Evolutionary conservation across 2,797 vertebrate genomes (phyloP).

Genomic region (Lagodon rhomboides): DNA sequence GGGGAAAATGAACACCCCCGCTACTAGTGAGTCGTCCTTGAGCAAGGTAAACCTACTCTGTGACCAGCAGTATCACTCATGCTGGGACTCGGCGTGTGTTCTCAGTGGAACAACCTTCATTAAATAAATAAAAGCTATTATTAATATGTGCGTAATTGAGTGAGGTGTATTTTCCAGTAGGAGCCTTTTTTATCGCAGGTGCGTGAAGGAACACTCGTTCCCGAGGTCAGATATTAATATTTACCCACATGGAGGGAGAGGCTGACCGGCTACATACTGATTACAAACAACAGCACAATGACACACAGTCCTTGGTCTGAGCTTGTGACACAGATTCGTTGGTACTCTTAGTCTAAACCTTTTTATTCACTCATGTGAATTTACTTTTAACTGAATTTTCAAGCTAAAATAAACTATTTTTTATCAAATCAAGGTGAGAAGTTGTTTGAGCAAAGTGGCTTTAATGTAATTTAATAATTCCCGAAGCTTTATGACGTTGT

Average conservation of each 20-base stretch:
- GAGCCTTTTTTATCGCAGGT: conserved; percentile 32
- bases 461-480: not conserved
- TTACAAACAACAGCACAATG: conserved; percentile 40
- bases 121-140: conserved; percentile 49
- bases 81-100: not conserved
- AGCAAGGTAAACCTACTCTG: conserved; percentile 16
- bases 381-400: conserved; percentile 2
- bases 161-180: conserved; percentile 31
- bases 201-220: conserved; percentile 19
- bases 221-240: conserved; percentile 57
- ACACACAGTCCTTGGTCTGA: conserved; percentile 42
- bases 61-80: conserved; percentile 8
- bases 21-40: conserved; percentile 31
- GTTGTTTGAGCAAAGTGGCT: not conserved
- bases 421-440: not conserved
- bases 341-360: not conserved
- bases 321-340: not conserved
- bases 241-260: conserved; percentile 20
- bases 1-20: not conserved
- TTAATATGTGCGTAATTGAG: conserved; percentile 26
- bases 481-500: not conserved
- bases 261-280: conserved; percentile 20
- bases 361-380: not conserved
- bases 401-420: not conserved
- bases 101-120: conserved; percentile 23